phyloP scores from a whole-genome alignment of 53 echinoderm and acorn worm species.

The Astropecten irregularis region DNA sequence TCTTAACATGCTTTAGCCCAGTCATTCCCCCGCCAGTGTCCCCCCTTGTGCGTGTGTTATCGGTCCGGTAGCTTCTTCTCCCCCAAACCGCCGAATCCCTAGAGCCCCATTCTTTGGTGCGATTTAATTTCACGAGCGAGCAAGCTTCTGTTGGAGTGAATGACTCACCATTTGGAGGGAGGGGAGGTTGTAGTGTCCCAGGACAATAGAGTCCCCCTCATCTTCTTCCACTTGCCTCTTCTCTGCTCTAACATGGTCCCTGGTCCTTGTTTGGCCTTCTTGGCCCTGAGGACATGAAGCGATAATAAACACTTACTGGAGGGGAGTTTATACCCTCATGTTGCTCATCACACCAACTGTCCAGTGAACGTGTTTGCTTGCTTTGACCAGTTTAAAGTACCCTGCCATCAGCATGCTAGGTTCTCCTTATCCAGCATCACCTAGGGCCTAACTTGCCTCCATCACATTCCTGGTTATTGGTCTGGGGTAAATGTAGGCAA shows the following conservation, averaged over 20 bases:
- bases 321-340: too few relatives aligned
- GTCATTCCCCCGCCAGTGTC: neutral
- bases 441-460: too few relatives aligned
- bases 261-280: too few relatives aligned
- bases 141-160: neutral
- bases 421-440: too few relatives aligned
- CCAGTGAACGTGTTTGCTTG: too few relatives aligned
- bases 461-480: too few relatives aligned
- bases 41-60: too few relatives aligned
- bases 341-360: too few relatives aligned
- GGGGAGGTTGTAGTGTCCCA: neutral
- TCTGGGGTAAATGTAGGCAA: too few relatives aligned
- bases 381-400: too few relatives aligned
- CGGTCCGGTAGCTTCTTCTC: neutral
- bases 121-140: slow-evolving; percentile 63
- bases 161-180: slow-evolving; percentile 26
- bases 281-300: slow-evolving; percentile 31
- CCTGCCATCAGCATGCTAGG: too few relatives aligned
- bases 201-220: slow-evolving; percentile 29
- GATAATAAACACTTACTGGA: slow-evolving; percentile 44
- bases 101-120: slow-evolving; percentile 13
- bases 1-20: neutral
- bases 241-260: too few relatives aligned
- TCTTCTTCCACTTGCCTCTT: neutral
- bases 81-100: neutral